A percentile compares a stretch with the other conserved stretches of the same genome.
Conservation (phyloP, 92 coral and sea anemone species). For the Anthopleura xanthogrammica region DNA sequence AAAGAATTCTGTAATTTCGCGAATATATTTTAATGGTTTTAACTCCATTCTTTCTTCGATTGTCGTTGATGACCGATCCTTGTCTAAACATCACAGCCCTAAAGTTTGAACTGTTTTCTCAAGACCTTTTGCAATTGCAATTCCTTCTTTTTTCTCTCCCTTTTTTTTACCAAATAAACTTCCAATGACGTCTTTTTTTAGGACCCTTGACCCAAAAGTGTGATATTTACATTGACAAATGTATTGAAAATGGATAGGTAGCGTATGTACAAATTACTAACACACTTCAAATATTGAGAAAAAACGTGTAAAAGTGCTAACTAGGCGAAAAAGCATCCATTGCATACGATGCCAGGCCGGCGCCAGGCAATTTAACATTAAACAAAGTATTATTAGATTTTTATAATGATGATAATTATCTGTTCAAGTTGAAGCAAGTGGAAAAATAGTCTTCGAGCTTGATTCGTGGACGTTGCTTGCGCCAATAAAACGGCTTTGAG, state of each 20-base stretch:
- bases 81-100: background rate
- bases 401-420: conserved; percentile 20
- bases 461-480: background rate
- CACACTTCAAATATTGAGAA: conserved; percentile 24
- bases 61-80: background rate
- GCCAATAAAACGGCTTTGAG: background rate
- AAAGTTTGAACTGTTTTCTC: background rate
- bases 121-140: background rate
- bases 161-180: background rate
- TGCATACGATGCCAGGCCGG: background rate
- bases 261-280: conserved; percentile 39
- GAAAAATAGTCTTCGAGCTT: background rate
- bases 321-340: conserved; percentile 13
- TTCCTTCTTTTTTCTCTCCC: background rate
- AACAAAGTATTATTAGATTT: background rate
- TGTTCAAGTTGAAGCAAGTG: background rate
- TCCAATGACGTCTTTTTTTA: background rate
- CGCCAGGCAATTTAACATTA: background rate
- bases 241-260: conserved; percentile 41
- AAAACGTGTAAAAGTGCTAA: background rate
- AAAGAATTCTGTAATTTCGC: conserved; percentile 14
- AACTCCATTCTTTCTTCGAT: no score
- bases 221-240: conserved; percentile 51
- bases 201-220: conserved; percentile 23
- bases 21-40: background rate